Conservation (phyloP, 2,797 vertebrate species). For the Coregonus sp. region DNA sequence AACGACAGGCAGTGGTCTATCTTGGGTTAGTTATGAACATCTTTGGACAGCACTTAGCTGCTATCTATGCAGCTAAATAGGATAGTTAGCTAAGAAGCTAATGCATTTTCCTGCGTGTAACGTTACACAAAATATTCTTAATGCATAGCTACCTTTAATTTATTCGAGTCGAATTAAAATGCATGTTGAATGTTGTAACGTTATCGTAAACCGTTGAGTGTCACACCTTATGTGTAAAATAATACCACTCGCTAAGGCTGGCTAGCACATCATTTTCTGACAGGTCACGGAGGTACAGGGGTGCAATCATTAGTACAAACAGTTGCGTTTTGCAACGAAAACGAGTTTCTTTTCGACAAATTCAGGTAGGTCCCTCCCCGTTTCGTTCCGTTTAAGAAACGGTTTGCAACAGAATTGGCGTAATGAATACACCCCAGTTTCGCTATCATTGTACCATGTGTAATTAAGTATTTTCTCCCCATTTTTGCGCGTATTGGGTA, state of each 20-base stretch:
- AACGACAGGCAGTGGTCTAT: no score
- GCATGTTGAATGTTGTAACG: background rate
- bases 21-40: no score
- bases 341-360: no score
- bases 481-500: background rate
- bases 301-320: no score
- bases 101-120: background rate
- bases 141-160: conserved; percentile 3
- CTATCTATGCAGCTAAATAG: background rate
- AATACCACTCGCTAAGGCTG: no score
- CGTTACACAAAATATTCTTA: background rate
- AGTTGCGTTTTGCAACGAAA: no score
- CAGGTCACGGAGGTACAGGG: background rate
- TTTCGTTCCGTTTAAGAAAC: no score
- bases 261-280: background rate
- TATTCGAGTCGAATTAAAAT: background rate
- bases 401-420: no score
- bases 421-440: background rate
- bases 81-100: background rate
- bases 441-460: background rate
- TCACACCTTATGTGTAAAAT: background rate
- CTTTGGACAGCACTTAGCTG: background rate
- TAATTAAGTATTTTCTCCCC: background rate
- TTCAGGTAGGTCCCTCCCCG: no score
- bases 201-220: background rate